phyloP scores from a whole-genome alignment of 64 coral and sea anemone species.

The Pocillopora verrucosa region DNA sequence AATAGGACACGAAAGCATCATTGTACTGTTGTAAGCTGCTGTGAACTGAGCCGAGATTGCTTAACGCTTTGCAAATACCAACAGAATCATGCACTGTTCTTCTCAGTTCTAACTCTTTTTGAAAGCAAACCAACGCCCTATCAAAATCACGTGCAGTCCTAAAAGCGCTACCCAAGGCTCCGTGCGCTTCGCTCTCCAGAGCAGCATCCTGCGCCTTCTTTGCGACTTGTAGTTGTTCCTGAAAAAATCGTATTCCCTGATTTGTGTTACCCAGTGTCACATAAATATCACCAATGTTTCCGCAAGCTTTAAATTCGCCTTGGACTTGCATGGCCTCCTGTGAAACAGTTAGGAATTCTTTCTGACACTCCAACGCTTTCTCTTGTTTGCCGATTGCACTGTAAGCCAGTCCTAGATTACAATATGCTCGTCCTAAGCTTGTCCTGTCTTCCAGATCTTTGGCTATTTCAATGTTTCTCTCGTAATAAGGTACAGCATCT shows the following conservation, averaged over 20 bases:
- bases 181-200: constrained; percentile 73
- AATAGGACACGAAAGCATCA: constrained; percentile 79
- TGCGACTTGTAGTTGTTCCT: constrained; percentile 82
- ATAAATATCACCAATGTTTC: constrained; percentile 92
- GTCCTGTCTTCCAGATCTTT: constrained; percentile 73
- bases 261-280: constrained; percentile 60
- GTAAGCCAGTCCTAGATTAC: constrained; percentile 85
- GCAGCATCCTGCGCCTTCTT: constrained; percentile 57
- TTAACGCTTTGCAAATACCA: constrained; percentile 65
- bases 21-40: constrained; percentile 28
- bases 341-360: constrained; percentile 73
- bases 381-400: constrained; percentile 77
- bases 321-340: constrained; percentile 61
- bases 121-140: constrained; percentile 63
- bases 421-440: constrained; percentile 77
- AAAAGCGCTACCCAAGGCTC: constrained; percentile 76
- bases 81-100: constrained; percentile 40
- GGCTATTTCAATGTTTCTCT: constrained; percentile 85
- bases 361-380: constrained; percentile 77
- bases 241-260: constrained; percentile 76
- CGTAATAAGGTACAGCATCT: constrained; percentile 73
- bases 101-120: constrained; percentile 62
- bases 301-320: constrained; percentile 82
- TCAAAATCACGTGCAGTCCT: constrained; percentile 66
- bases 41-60: constrained; percentile 70